Conservation (phyloP, 2,113 vertebrate species). For the Catagonus wagneri region DNA sequence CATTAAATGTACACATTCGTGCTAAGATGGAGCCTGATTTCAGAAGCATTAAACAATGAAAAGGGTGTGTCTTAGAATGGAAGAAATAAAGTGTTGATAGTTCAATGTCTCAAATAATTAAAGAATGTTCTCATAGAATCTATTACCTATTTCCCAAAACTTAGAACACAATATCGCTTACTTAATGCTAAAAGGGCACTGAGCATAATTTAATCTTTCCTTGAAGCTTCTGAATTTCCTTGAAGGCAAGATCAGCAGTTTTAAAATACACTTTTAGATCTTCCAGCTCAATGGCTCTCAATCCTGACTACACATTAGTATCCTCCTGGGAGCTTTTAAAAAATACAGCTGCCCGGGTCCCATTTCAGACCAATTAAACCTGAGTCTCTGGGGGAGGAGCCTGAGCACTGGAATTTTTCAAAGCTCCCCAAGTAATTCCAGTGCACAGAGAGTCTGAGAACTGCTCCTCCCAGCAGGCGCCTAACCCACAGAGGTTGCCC, state of each 20-base stretch:
- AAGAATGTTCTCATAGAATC: slow-evolving; percentile 63
- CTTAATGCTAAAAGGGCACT: slow-evolving; percentile 67
- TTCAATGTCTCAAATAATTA: slow-evolving; percentile 70
- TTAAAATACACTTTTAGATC: slow-evolving; percentile 74
- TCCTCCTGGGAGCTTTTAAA: slow-evolving; percentile 69
- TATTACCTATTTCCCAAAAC: slow-evolving; percentile 78
- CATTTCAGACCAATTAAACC: slow-evolving; percentile 69
- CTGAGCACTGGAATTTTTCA: slow-evolving; percentile 42
- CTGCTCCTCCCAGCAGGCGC: not conserved
- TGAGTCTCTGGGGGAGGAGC: slow-evolving; percentile 47
- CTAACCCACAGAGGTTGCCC: not conserved
- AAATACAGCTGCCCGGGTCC: slow-evolving; percentile 64
- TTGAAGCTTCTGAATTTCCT: slow-evolving; percentile 78
- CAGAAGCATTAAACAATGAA: slow-evolving; percentile 39
- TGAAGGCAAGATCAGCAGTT: slow-evolving; percentile 81
- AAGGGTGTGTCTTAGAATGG: slow-evolving; percentile 16
- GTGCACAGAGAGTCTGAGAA: not conserved
- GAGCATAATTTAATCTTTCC: slow-evolving; percentile 77
- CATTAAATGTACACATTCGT: not conserved
- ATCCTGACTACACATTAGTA: slow-evolving; percentile 57
- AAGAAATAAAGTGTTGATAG: slow-evolving; percentile 67
- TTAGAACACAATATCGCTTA: slow-evolving; percentile 66
- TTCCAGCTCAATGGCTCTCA: slow-evolving; percentile 62
- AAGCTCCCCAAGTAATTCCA: slow-evolving; percentile 21
- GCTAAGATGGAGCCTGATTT: slow-evolving; percentile 27